These are phyloP conservation scores for Cyclopterus lumpus DNA, from an alignment of 2,797 vertebrate genomes.

Conservation along the genomic window DNA sequence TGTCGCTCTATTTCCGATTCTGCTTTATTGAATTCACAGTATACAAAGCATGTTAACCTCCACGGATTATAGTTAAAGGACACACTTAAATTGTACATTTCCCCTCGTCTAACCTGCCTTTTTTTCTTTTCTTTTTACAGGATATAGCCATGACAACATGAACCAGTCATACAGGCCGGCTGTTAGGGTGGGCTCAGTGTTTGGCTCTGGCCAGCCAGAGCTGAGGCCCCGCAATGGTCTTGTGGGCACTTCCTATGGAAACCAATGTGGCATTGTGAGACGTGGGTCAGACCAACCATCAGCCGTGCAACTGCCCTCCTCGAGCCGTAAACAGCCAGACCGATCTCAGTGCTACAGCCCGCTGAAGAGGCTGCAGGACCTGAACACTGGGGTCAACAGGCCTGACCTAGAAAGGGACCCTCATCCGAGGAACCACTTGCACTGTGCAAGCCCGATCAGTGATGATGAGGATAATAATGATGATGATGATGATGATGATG, in stretches of 20 bases:
- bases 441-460: constrained; percentile 73
- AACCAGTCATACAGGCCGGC: constrained; percentile 94
- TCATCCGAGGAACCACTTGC: constrained; percentile 69
- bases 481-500: constrained; percentile 46
- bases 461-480: constrained; percentile 49
- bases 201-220: constrained; percentile 86
- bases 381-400: constrained; percentile 88
- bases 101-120: constrained; percentile 38
- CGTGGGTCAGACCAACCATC: constrained; percentile 80
- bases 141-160: constrained; percentile 93
- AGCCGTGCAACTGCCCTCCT: constrained; percentile 78
- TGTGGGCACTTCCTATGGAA: constrained; percentile 87
- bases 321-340: constrained; percentile 81
- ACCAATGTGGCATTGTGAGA: constrained; percentile 83
- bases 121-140: constrained; percentile 76
- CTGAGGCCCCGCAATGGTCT: constrained; percentile 86
- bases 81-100: constrained; percentile 21
- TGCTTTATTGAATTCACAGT: constrained; percentile 12
- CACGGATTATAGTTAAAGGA: neutral
- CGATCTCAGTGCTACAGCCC: constrained; percentile 89
- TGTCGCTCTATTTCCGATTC: constrained; percentile 30
- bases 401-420: constrained; percentile 69
- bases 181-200: constrained; percentile 87
- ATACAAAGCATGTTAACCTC: neutral
- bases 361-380: constrained; percentile 89